Evolutionary conservation across 2,888 invertebrate genomes (phyloP).

Genomic region (Leptopterna dolabrata): DNA sequence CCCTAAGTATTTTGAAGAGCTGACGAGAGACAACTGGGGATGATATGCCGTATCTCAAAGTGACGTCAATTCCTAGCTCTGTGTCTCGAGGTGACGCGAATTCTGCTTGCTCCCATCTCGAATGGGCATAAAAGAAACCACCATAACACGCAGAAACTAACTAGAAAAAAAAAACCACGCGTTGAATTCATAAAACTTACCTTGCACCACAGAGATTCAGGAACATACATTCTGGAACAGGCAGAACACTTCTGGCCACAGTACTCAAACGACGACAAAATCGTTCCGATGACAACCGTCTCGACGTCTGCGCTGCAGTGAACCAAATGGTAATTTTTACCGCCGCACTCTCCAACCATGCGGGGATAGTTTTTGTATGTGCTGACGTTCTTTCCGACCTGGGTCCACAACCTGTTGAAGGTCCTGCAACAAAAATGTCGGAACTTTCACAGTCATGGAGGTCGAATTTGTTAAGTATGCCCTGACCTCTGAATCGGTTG

Average conservation of each 20-base stretch:
- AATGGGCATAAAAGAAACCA: no score
- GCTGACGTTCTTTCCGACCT: slow-evolving; percentile 88
- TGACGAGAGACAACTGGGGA: no score
- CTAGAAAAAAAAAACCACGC: no score
- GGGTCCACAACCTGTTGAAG: slow-evolving; percentile 91
- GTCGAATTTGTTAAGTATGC: not conserved
- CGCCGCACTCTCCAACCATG: slow-evolving; percentile 96
- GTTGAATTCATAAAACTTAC: no score
- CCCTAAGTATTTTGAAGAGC: no score
- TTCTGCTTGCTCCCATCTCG: no score
- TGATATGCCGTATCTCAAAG: no score
- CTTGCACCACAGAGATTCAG: slow-evolving; percentile 85
- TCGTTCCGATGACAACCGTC: slow-evolving; percentile 84
- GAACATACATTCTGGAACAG: slow-evolving; percentile 96
- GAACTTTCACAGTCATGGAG: slow-evolving; percentile 25
- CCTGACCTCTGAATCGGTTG: not conserved
- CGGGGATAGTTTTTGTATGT: slow-evolving; percentile 91
- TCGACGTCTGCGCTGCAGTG: slow-evolving; percentile 90
- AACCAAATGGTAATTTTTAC: slow-evolving; percentile 98
- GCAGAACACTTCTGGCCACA: slow-evolving; percentile 99
- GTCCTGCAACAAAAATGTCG: slow-evolving; percentile 72
- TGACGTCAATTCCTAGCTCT: no score
- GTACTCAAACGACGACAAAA: slow-evolving; percentile 94
- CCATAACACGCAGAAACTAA: no score
- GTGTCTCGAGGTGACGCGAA: no score